Conservation (phyloP, 2,113 vertebrate genomes). For the Dipodomys merriami region DNA sequence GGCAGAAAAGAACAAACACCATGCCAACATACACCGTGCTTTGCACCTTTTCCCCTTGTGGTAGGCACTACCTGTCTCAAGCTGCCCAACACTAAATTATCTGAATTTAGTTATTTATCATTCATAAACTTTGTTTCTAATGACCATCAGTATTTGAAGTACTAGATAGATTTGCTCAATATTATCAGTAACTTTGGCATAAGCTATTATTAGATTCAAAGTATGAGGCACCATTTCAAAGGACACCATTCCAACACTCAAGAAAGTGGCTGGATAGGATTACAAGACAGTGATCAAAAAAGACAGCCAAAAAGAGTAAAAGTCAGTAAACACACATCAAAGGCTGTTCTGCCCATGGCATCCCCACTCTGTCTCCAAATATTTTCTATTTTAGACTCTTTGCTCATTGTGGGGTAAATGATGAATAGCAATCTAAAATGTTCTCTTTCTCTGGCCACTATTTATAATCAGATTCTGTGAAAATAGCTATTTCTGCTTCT, state of each 20-base stretch:
- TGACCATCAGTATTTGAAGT: neutral
- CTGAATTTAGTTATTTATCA: neutral
- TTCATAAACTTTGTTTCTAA: neutral
- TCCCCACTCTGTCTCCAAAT: neutral
- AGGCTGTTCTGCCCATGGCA: neutral
- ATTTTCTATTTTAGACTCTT: neutral
- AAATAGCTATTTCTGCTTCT: constrained; percentile 47
- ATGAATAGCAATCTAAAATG: constrained; percentile 9
- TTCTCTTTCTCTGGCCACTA: neutral
- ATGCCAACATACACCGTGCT: neutral
- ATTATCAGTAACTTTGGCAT: neutral
- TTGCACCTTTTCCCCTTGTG: neutral
- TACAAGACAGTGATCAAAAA: neutral
- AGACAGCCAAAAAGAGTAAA: neutral
- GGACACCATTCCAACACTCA: neutral
- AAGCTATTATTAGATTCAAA: neutral
- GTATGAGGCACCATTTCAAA: neutral
- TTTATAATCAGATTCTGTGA: neutral
- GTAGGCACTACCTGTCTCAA: neutral
- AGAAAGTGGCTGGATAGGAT: neutral
- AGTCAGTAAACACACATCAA: neutral
- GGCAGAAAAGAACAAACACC: neutral
- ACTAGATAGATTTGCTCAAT: neutral
- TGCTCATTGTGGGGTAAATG: neutral
- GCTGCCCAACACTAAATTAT: neutral